Base-by-base conservation (phyloP, 1,140 invertebrate species). In the Diorhabda sublineata region DNA sequence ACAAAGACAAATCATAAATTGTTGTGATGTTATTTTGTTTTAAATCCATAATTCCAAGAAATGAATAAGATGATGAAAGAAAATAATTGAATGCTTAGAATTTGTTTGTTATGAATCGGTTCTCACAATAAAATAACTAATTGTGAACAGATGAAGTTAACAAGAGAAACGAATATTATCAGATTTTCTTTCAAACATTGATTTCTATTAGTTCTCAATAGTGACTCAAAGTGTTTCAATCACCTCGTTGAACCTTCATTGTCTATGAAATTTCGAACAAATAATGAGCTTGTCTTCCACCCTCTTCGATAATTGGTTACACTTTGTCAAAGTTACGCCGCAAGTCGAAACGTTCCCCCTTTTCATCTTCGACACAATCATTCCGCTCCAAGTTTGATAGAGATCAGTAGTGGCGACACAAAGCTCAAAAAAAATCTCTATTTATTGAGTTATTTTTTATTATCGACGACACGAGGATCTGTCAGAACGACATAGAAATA, bases 231-330 rank as follows among this genome's bases (percentile, higher is more conserved):
- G 47, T 52, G 47, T 52, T 52, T 52, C 47, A 52, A 52, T 52
- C 47, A 52, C 47, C 47, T 64, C 63, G 45, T 64, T 64, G 42
- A 57, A 11, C 42, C 63, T 56, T 45, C 52, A 64, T 57, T 43
- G 63, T 64, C 63, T 56, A 45, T 26, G 52, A 56, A 64, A 64
- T 56, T 64, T 47, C 61, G 45, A 64, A 11, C 63, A 57, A 64
- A 64, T 57, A 64, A 64, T 57, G 45, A 56, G 45, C 63, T 64
- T 64, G 45, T 57, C 63, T 64, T 57, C 63, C 45, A 64, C 63
- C 63, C 63, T 64, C 63, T 45, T 64, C 45, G 63, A 57, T 64
- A 64, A 64, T 64, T 64, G 63, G 63, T 57, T 56, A 64, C 63
- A 57, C 63, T 64, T 64, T 64, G 63, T 45, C 63, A 64, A 64